A percentile compares a stretch with the other conserved stretches of the same genome.
Evolutionary conservation across 2,797 vertebrate genomes (phyloP).

Genomic region (Mycteria americana): DNA sequence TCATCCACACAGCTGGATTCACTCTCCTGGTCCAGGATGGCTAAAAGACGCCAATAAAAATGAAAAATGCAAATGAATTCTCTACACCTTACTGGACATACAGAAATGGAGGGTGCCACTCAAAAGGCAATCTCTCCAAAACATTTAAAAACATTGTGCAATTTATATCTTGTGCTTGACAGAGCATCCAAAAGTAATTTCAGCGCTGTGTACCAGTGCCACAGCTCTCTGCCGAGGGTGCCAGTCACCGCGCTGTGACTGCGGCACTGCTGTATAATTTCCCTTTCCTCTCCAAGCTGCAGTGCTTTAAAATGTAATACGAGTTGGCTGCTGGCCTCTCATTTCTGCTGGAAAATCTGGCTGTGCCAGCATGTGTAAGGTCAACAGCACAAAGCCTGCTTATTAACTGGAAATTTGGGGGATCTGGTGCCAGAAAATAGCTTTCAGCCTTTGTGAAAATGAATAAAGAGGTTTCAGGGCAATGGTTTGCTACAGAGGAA

Average conservation of each 20-base stretch:
- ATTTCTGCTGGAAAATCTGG: slow-evolving; percentile 39
- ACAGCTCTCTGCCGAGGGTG: slow-evolving; percentile 24
- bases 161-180: slow-evolving; percentile 79
- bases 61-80: slow-evolving; percentile 66
- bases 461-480: slow-evolving; percentile 47
- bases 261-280: not conserved
- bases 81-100: slow-evolving; percentile 57
- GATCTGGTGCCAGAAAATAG: slow-evolving; percentile 40
- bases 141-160: slow-evolving; percentile 76
- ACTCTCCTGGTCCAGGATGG: not conserved
- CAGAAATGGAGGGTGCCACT: slow-evolving; percentile 76
- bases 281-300: not conserved
- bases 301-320: not conserved
- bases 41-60: slow-evolving; percentile 22
- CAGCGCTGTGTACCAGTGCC: slow-evolving; percentile 41
- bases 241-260: not conserved
- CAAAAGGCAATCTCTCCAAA: slow-evolving; percentile 77
- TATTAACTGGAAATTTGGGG: slow-evolving; percentile 59
- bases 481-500: not conserved
- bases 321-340: slow-evolving; percentile 21
- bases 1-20: slow-evolving; percentile 31
- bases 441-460: slow-evolving; percentile 46
- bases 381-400: slow-evolving; percentile 61
- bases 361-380: slow-evolving; percentile 30
- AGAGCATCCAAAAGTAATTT: slow-evolving; percentile 80